These are phyloP conservation scores for Lamellibrachia satsuma DNA, from an alignment of 2,888 invertebrate genomes.

Conservation along the genomic window DNA sequence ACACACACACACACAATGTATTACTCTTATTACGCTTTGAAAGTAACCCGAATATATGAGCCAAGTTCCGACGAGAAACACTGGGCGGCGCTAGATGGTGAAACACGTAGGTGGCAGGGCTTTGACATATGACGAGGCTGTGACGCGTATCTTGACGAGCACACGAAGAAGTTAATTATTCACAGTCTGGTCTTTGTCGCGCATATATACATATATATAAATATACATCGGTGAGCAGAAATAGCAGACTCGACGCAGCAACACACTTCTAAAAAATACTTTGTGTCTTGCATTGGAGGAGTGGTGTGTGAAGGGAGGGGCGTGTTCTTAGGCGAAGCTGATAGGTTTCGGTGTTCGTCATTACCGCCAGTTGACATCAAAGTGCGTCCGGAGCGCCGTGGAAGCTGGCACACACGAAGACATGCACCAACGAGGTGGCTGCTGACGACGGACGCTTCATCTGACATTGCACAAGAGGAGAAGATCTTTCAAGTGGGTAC, in stretches of 20 bases:
- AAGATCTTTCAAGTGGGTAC: constrained; percentile 1
- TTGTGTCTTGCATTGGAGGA: background rate
- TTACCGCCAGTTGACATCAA: background rate
- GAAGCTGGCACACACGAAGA: background rate
- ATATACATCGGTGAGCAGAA: background rate
- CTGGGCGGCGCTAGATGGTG: background rate
- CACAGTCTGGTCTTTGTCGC: background rate
- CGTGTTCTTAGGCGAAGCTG: background rate
- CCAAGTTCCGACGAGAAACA: constrained; percentile 6
- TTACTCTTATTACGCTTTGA: background rate
- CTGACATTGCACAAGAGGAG: background rate
- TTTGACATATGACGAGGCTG: background rate
- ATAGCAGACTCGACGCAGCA: background rate
- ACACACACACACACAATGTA: background rate
- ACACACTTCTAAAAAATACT: background rate
- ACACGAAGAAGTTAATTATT: background rate
- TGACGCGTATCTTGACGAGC: background rate
- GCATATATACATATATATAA: background rate
- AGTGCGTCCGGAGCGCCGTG: background rate
- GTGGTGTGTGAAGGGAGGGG: background rate
- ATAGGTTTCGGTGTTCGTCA: background rate
- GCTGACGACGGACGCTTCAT: background rate
- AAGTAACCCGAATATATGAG: background rate
- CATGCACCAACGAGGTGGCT: constrained; percentile 6
- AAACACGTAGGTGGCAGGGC: background rate